Evolutionary conservation across 1,140 invertebrate genomes (phyloP), one percentile per base, ranked within the genome.

Genomic region (Drepana arcuata): DNA sequence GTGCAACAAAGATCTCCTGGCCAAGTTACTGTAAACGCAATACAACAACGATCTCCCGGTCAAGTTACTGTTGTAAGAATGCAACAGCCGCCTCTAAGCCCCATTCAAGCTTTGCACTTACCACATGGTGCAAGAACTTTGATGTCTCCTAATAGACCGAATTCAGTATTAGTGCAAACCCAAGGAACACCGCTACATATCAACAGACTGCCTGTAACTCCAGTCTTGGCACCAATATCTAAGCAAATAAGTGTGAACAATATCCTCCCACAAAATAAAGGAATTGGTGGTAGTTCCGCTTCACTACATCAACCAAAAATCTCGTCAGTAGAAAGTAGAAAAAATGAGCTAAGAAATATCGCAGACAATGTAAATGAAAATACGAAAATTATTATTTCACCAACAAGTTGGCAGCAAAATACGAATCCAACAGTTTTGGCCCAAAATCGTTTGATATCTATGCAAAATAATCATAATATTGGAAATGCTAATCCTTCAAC

Each of bases 211-310:
- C 85, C 87, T 16, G 83, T 86, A 16, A 85, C 86, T 14, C 79
- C 86, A 7, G 82, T 88, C 13, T 65, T 87, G 35, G 62, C 84
- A 18, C 77, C 83, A 7, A 83, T 85, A 39, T 75, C 86, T 2
- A 88, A 88, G 71, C 81, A 86, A 38, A 37, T 85, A n/a, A 83
- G 73, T 68, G 39, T 71, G 1, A 83, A 73, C 21, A 86, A 82
- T 40, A 53, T 86, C 30, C 48, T 86, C 15, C 84, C 81, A 38
- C 84, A 86, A 60, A 71, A 65, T 38, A 83, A 80, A 56, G 44
- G 40, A 26, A 35, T 31, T 14, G 38, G 62, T 1, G 66, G 41
- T 42, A 48, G 53, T 41, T 41, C 67, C 16, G 41, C 60, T 1
- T 33, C 72, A 7, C 50, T 78, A 2, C 63, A 72, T 37, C 70